Evolutionary conservation across 2,113 vertebrate genomes (phyloP), one percentile per base, ranked within the genome.

Genomic region (Willisornis vidua): DNA sequence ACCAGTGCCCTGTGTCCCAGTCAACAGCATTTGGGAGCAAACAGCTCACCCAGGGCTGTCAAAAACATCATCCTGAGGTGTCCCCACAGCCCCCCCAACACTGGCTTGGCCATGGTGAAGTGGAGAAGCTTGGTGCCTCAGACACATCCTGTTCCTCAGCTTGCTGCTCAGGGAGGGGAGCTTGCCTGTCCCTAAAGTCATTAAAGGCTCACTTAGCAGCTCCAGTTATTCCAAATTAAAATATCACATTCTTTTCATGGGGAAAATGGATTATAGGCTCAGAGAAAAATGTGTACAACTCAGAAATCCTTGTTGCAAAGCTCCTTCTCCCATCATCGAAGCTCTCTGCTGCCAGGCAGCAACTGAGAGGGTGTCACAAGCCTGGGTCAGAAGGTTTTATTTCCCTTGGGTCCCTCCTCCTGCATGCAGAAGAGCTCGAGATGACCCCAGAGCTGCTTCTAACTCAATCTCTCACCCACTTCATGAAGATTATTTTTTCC

Each of bases 261-360:
- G 84, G 89, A 78, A 94, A 89, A 94, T 29, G 89, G 86, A 92
- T 96, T 89, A 81, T 19, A 94, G 83, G 91, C 93, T 91, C 68
- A n/a, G 66, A 67, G 86, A 35, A 67, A 88, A 96, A 89, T 23
- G 39, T 29, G 19, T 26, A 8, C 13, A 7, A 70, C 43, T 87
- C 89, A 81, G 55, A 77, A 93, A 84, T 58, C 48, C 28, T 29
- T 25, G 5, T 39, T 62, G 75, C 65, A 80, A n/a, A 18, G 43
- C 48, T 65, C 19, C 37, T 87, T 68, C 45, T 71, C 51, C 68
- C 33, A 6, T 52, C 55, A 1, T 51, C 29, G n/a, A 7, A 28
- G 19, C 20, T 77, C 24, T 63, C 26, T 45, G 29, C 20, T 33
- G 5, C 29, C 46, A 28, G 55, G 51, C 33, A 54, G 51, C 19